Evolutionary conservation across 2,113 vertebrate genomes (phyloP), one percentile per base, ranked within the genome.

Genomic region (Pseudorectes ferrugineus): DNA sequence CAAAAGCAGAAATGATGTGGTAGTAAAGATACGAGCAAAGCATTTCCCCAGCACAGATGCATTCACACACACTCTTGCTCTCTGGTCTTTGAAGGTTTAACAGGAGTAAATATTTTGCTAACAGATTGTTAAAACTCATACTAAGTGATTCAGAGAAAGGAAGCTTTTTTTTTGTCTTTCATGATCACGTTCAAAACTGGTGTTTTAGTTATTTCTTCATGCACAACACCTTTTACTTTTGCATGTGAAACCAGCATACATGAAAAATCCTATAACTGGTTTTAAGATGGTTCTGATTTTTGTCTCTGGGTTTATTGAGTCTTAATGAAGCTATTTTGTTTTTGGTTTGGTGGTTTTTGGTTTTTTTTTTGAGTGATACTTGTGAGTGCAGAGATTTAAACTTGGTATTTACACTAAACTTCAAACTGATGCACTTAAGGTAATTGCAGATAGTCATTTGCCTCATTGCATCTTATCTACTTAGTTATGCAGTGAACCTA

Each of bases 391-490:
- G 35, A 61, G 88, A 94, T 86, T 96, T 90, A 91, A 92, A 96
- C 79, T 88, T 88, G n/a, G 72, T 96, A 93, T 96, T 97, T 97
- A 97, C 85, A 88, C 82, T 93, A 86, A 96, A 97, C 85, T 97
- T 95, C 80, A 74, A 92, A 89, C 89, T 82, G 92, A 88, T 96
- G 92, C 92, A 96, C 78, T 97, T 96, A 95, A 95, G 83, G 72
- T 97, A 97, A 97, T 97, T 97, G 96, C 94, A 95, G 88, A 94
- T 48, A 97, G 96, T 96, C 89, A 89, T 93, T 95, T 97, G 94
- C 96, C 78, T 97, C 95, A 84, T 97, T 97, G 94, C 94, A 1
- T 95, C 96, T 76, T 92, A 91, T 89, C 88, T 95, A 92, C 83
- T 95, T 92, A 93, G 90, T 93, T 95, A 93, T 93, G 88, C 93